Conservation (phyloP, 2,888 invertebrate species). For the Strigamia crassipes region DNA sequence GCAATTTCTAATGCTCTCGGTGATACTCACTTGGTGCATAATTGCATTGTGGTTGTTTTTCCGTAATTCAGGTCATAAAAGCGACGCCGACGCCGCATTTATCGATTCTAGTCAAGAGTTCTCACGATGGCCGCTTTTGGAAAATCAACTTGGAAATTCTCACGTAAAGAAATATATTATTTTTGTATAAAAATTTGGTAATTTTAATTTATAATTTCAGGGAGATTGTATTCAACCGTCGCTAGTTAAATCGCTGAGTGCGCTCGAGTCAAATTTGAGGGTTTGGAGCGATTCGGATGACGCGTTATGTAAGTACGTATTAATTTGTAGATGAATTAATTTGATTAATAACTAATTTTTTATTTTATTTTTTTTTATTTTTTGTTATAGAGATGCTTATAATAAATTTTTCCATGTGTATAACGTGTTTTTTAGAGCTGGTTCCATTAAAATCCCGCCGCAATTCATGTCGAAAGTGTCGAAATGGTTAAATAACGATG, state of each 20-base stretch:
- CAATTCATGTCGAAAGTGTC: constrained; percentile 41
- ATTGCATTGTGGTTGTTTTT: neutral
- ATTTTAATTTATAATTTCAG: too few relatives aligned
- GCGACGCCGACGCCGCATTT: neutral
- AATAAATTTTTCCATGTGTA: constrained; percentile 44
- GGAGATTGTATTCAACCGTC: neutral
- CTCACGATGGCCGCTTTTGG: neutral
- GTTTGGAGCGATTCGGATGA: neutral
- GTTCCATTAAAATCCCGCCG: constrained; percentile 45
- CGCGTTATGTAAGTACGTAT: constrained; percentile 21
- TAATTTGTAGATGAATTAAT: neutral
- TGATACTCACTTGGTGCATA: neutral
- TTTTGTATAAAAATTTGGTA: too few relatives aligned
- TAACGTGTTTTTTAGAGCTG: constrained; percentile 35
- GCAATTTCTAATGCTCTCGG: neutral
- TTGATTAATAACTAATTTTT: neutral
- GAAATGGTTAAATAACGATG: constrained; percentile 46
- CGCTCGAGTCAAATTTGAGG: constrained; percentile 2
- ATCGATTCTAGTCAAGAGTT: neutral
- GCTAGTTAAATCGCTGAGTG: neutral
- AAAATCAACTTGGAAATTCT: neutral
- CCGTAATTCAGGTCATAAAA: neutral
- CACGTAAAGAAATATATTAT: neutral
- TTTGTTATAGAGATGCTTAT: constrained; percentile 31
- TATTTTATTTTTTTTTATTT: constrained; percentile 30